A percentile compares a stretch with the other conserved stretches of the same genome.
Evolutionary conservation across 2,797 vertebrate genomes (phyloP).

Genomic region (Falco novaeseelandiae): DNA sequence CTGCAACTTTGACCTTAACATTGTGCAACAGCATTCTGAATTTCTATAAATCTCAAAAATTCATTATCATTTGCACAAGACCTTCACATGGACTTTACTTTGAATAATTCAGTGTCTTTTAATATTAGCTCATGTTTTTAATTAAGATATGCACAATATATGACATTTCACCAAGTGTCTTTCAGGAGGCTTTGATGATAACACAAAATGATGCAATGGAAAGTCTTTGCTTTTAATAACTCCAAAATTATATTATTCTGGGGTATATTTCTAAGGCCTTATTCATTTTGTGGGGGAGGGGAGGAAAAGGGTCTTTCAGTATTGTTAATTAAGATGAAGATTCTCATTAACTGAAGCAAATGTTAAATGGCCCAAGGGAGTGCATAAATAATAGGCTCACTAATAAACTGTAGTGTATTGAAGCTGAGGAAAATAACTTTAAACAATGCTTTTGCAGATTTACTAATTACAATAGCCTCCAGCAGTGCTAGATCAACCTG

Average conservation of each 20-base stretch:
- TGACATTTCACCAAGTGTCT: neutral
- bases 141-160: slow-evolving; percentile 24
- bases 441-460: slow-evolving; percentile 53
- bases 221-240: slow-evolving; percentile 14
- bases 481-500: slow-evolving; percentile 27
- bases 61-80: slow-evolving; percentile 9
- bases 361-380: slow-evolving; percentile 41
- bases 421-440: slow-evolving; percentile 53
- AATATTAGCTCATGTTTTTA: slow-evolving; percentile 33
- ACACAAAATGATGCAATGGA: slow-evolving; percentile 14
- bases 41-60: neutral
- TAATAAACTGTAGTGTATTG: slow-evolving; percentile 45
- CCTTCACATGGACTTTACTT: neutral
- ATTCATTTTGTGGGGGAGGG: neutral
- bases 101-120: neutral
- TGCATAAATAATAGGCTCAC: slow-evolving; percentile 36
- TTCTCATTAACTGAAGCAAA: slow-evolving; percentile 61
- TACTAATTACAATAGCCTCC: slow-evolving; percentile 56
- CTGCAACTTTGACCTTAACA: neutral
- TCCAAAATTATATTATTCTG: slow-evolving; percentile 24
- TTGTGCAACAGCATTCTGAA: neutral
- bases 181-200: slow-evolving; percentile 39
- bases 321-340: slow-evolving; percentile 65
- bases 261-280: neutral
- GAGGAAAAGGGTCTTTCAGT: neutral